Percentiles rank a stretch among this genome's conserved stretches.
These are phyloP conservation scores for Microplitis demolitor DNA, from an alignment of 1,140 invertebrate genomes.

Conservation along the genomic window DNA sequence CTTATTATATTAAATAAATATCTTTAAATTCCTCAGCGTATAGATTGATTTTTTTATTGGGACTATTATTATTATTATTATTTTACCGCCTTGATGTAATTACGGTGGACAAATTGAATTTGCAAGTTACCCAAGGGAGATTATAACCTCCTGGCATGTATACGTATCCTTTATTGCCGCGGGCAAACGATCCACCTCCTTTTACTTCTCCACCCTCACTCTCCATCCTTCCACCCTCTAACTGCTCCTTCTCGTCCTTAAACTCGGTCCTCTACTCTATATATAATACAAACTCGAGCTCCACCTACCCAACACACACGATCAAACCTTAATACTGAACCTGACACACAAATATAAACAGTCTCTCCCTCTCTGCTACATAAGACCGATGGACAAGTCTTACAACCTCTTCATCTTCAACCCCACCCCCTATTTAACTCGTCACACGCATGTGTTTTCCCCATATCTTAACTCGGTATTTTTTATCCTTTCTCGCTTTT, in stretches of 20 bases:
- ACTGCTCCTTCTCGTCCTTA: background rate
- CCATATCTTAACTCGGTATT: background rate
- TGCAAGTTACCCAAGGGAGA: conserved; percentile 17
- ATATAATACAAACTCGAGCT: background rate
- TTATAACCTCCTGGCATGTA: conserved; percentile 9
- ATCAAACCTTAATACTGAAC: too few species aligned
- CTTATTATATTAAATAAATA: too few species aligned
- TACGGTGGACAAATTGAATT: conserved; percentile 16
- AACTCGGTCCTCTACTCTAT: background rate
- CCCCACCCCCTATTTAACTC: background rate
- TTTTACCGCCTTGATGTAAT: background rate
- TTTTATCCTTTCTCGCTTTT: background rate
- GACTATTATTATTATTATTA: too few species aligned
- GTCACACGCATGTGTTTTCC: background rate
- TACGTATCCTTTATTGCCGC: conserved; percentile 20
- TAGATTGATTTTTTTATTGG: too few species aligned
- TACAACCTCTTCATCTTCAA: too few species aligned
- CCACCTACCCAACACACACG: too few species aligned
- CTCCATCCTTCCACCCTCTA: background rate
- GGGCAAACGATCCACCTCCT: conserved; percentile 3
- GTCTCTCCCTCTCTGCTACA: too few species aligned
- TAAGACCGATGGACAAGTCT: too few species aligned
- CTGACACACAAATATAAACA: too few species aligned
- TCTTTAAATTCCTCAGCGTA: too few species aligned
- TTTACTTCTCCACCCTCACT: background rate